A percentile compares a stretch with the other conserved stretches of the same genome.
These are phyloP conservation scores for Phataginus tricuspis DNA, from an alignment of 2,797 vertebrate genomes.

Conservation along the genomic window DNA sequence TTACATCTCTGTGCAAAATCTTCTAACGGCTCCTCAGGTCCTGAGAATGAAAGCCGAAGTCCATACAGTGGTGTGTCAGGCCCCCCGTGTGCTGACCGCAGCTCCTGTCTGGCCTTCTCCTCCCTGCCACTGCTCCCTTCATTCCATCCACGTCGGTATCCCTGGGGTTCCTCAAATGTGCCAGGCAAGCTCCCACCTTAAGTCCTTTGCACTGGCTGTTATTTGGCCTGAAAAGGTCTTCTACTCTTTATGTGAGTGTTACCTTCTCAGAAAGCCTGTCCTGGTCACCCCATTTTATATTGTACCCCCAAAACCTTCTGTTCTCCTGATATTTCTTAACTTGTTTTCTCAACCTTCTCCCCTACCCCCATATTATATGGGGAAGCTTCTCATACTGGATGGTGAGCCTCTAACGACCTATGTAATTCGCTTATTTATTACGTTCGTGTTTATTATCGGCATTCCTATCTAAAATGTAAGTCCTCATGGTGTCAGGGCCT, in stretches of 20 bases:
- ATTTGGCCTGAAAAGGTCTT: not conserved
- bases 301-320: not conserved
- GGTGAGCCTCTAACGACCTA: not conserved
- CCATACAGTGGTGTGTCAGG: not conserved
- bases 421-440: not conserved
- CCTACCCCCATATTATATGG: not conserved
- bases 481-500: not conserved
- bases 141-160: not conserved
- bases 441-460: not conserved
- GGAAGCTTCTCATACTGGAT: not conserved
- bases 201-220: not conserved
- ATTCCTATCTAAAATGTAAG: not conserved
- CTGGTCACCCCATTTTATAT: not conserved
- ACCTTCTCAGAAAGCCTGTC: not conserved
- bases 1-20: not conserved
- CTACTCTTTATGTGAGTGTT: not conserved
- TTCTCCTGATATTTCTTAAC: not conserved
- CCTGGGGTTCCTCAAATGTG: not conserved
- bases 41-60: not conserved
- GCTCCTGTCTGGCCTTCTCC: not conserved
- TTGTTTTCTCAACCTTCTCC: not conserved
- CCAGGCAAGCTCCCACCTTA: not conserved
- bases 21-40: not conserved
- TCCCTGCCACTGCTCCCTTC: not conserved
- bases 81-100: not conserved